A percentile compares a stretch with the other conserved stretches of the same genome.
These are phyloP conservation scores for Theonella swinhoei DNA, from an alignment of 37 sponge, comb jelly and placozoan species.

Conservation along the genomic window DNA sequence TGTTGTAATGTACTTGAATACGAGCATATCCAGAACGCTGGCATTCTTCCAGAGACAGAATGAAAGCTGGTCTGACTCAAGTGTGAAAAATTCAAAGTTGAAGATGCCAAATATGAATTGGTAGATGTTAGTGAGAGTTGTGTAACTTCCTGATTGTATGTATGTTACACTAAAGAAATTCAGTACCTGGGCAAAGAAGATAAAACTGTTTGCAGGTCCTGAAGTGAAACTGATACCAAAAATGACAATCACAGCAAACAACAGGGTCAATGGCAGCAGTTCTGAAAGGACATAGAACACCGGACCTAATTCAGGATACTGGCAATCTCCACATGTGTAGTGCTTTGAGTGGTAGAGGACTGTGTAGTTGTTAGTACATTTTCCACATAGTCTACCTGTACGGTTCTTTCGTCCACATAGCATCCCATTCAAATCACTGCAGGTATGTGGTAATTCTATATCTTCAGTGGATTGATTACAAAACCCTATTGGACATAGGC, in stretches of 20 bases:
- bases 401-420: slow-evolving; percentile 25
- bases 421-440: neutral
- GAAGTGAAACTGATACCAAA: slow-evolving; percentile 33
- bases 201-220: slow-evolving; percentile 16
- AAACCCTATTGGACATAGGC: slow-evolving; percentile 35
- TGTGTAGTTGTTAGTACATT: neutral
- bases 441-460: neutral
- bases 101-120: slow-evolving; percentile 35
- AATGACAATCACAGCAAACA: slow-evolving; percentile 11
- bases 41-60: slow-evolving; percentile 35
- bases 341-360: slow-evolving; percentile 42
- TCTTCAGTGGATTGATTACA: neutral
- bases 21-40: slow-evolving; percentile 31
- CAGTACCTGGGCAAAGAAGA: slow-evolving; percentile 37
- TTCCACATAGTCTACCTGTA: slow-evolving; percentile 36
- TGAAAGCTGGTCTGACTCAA: slow-evolving; percentile 10
- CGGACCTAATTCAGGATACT: neutral
- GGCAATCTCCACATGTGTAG: neutral
- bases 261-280: slow-evolving; percentile 30
- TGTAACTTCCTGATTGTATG: neutral
- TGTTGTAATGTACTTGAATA: slow-evolving; percentile 41
- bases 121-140: slow-evolving; percentile 1
- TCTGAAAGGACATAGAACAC: slow-evolving; percentile 31
- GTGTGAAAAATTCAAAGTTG: slow-evolving; percentile 36
- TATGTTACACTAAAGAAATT: slow-evolving; percentile 18